Conservation (phyloP, 2,797 vertebrate genomes). For the Prunella strophiata region DNA sequence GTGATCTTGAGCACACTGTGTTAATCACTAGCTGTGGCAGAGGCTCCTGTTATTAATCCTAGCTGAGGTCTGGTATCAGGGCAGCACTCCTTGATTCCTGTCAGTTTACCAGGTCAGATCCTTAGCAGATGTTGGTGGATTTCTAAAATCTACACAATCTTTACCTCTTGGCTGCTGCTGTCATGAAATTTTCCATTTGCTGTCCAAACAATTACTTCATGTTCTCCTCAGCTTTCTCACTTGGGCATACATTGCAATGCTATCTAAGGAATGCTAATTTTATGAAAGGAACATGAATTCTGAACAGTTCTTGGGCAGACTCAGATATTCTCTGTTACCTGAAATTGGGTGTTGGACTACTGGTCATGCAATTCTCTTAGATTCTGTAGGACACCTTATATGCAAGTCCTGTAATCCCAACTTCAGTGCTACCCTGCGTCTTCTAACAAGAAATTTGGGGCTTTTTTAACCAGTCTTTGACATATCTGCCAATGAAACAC, state of each 20-base stretch:
- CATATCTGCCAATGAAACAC: neutral
- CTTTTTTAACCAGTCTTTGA: neutral
- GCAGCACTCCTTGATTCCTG: neutral
- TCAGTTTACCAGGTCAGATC: neutral
- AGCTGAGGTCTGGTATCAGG: neutral
- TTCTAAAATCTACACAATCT: neutral
- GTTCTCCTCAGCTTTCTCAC: neutral
- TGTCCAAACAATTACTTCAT: neutral
- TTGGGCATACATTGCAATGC: neutral
- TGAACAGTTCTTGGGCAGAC: neutral
- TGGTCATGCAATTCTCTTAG: neutral
- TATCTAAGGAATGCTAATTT: neutral
- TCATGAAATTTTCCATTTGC: neutral
- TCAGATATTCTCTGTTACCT: neutral
- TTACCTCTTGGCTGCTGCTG: neutral
- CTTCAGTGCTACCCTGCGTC: neutral
- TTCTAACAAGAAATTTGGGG: neutral
- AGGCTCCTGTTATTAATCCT: neutral
- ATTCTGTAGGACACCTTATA: neutral
- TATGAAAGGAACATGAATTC: neutral
- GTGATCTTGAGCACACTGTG: neutral
- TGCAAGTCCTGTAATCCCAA: neutral
- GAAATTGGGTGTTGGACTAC: neutral
- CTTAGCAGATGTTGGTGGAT: neutral
- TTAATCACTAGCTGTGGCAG: neutral